Percentiles rank a stretch among this genome's conserved stretches.
Conservation (phyloP, 2,888 invertebrate species). For the Andrena trimmerana region DNA sequence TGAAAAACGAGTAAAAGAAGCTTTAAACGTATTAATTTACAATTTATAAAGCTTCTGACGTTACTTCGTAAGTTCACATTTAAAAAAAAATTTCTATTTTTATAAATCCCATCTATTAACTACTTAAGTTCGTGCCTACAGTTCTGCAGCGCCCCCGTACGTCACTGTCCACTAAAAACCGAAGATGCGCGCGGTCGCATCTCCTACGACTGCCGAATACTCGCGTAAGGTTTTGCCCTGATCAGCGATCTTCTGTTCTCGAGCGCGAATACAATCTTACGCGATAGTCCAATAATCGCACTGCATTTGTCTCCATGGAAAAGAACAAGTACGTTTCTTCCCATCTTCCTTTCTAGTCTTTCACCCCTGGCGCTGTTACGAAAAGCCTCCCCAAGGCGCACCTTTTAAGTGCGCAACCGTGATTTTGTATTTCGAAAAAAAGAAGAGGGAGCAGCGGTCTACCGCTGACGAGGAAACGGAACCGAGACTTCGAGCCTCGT, state of each 20-base stretch:
- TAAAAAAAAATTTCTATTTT: neutral
- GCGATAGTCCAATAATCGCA: slow-evolving; percentile 32
- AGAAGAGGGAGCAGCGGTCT: slow-evolving; percentile 16
- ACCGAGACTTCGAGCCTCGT: slow-evolving; percentile 23
- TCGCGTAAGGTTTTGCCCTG: slow-evolving; percentile 28
- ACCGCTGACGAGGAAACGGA: neutral
- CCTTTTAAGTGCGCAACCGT: slow-evolving; percentile 34
- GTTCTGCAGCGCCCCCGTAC: neutral
- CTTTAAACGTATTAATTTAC: too few species aligned
- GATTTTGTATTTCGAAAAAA: slow-evolving; percentile 64
- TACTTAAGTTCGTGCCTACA: neutral
- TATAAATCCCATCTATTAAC: neutral
- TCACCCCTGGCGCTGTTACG: slow-evolving; percentile 69
- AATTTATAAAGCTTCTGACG: too few species aligned
- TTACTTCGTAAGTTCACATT: too few species aligned
- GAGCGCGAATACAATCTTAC: slow-evolving; percentile 23
- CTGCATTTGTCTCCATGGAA: slow-evolving; percentile 46
- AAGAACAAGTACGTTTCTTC: slow-evolving; percentile 57
- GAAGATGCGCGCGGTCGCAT: slow-evolving; percentile 41
- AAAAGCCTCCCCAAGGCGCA: slow-evolving; percentile 53
- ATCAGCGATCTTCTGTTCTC: slow-evolving; percentile 21
- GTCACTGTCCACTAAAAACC: neutral
- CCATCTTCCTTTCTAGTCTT: slow-evolving; percentile 72
- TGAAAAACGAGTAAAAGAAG: too few species aligned
- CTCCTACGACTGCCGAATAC: slow-evolving; percentile 48